Evolutionary conservation across 2,797 vertebrate species (phyloP).

Genomic region (Erethizon dorsatum): DNA sequence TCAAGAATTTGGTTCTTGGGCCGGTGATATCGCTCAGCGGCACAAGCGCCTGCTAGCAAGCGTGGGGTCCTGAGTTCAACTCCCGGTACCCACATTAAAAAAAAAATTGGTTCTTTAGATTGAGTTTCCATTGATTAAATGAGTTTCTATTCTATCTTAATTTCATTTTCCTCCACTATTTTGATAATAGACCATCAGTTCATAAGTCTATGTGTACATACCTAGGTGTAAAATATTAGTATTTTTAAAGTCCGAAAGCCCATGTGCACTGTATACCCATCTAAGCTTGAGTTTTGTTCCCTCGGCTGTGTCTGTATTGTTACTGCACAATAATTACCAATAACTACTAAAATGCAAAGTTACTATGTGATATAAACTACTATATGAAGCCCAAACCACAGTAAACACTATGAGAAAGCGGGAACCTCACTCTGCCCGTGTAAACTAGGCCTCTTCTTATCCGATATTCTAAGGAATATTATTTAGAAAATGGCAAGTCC

Average conservation of each 20-base stretch:
- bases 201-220: not conserved
- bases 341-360: not conserved
- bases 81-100: too few species aligned
- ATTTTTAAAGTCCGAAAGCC: not conserved
- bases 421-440: not conserved
- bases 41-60: too few species aligned
- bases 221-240: not conserved
- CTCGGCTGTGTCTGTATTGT: not conserved
- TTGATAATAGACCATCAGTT: not conserved
- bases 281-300: not conserved
- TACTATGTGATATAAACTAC: not conserved
- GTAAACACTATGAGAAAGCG: not conserved
- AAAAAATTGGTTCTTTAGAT: not conserved
- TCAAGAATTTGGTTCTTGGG: not conserved
- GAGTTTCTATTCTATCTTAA: not conserved
- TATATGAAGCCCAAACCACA: not conserved
- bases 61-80: too few species aligned
- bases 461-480: not conserved
- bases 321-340: not conserved
- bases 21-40: too few species aligned
- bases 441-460: not conserved
- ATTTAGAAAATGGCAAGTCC: slow-evolving; percentile 58
- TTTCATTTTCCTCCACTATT: slow-evolving; percentile 13
- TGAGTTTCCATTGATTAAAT: not conserved
- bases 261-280: not conserved